Base-by-base conservation (phyloP, 2,113 vertebrate species). In the Hemiprocne comata region DNA sequence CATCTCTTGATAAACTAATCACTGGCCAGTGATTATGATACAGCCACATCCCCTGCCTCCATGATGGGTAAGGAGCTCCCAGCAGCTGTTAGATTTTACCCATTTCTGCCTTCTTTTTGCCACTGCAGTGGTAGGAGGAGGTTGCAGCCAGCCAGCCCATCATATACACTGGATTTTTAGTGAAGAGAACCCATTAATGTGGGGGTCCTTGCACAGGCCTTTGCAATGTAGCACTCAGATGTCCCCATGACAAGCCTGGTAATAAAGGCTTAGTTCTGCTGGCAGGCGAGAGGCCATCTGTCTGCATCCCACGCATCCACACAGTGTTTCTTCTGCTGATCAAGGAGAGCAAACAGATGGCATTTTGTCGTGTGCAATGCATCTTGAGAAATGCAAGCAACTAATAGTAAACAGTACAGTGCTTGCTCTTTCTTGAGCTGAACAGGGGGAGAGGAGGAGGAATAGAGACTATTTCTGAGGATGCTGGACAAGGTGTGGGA, bases 301-400 rank as follows among this genome's bases (percentile, higher is more conserved):
- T 51, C 75, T 66, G 64, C 17, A 9, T 64, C 85, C 92, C 79
- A 50, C 84, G 16, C 80, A 46, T 38, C 53, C 85, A 54, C 18
- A 0, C 71, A 8, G 60, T 2, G 7, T 25, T 88, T 23, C 82
- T 88, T 58, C 4, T 8, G 36, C 83, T 67, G 69, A 65, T 64
- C 55, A 23, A 29, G 78, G 51, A 44, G 62, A 83, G 57, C 71
- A 80, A 78, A 64, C 65, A 93, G 87, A 72, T 84, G 90, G 53
- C 48, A 26, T 34, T 86, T 77, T 0, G 8, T 28, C 23, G 6
- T n/a, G 53, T 72, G 83, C 90, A 92, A 78, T 38, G 16, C 31
- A 6, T 72, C 83, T 55, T 75, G 55, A 92, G 64, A 66, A 84
- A 67, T 17, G 31, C 62, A 36, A 42, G 50, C 67, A 48, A 74